phyloP scores from a whole-genome alignment of 2,888 invertebrate species.

The Leuctra nigra region DNA sequence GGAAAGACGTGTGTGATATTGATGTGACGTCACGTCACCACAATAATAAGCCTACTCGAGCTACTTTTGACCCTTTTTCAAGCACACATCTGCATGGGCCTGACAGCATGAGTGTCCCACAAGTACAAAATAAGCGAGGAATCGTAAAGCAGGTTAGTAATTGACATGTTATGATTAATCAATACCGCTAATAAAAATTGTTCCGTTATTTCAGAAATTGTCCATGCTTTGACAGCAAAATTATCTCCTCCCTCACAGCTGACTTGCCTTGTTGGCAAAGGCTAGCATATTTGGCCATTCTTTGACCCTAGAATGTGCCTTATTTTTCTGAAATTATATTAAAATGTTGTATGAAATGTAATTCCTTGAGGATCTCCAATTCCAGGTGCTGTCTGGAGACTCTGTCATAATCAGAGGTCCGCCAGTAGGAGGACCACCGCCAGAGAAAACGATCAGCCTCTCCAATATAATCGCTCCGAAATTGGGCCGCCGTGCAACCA shows the following conservation, averaged over 20 bases:
- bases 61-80: constrained; percentile 24
- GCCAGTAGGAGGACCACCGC: constrained; percentile 78
- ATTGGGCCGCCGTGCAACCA: constrained; percentile 60
- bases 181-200: not conserved
- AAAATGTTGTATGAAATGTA: constrained; percentile 1
- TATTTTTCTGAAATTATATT: constrained; percentile 22
- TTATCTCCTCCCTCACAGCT: constrained; percentile 8
- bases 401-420: constrained; percentile 84
- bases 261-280: constrained; percentile 25
- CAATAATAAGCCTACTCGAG: not conserved
- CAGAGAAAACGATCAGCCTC: constrained; percentile 85
- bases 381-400: constrained; percentile 92
- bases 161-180: not conserved
- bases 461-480: constrained; percentile 91
- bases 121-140: constrained; percentile 46
- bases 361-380: constrained; percentile 29
- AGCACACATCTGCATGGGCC: constrained; percentile 30
- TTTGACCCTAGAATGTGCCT: not conserved
- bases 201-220: not conserved
- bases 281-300: constrained; percentile 1
- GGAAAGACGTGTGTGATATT: constrained; percentile 14
- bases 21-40: constrained; percentile 28
- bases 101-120: constrained; percentile 38
- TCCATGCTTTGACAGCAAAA: not conserved
- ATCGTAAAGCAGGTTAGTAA: constrained; percentile 52